Conservation (phyloP, 2,113 vertebrate species). For the Phocoena phocoena region DNA sequence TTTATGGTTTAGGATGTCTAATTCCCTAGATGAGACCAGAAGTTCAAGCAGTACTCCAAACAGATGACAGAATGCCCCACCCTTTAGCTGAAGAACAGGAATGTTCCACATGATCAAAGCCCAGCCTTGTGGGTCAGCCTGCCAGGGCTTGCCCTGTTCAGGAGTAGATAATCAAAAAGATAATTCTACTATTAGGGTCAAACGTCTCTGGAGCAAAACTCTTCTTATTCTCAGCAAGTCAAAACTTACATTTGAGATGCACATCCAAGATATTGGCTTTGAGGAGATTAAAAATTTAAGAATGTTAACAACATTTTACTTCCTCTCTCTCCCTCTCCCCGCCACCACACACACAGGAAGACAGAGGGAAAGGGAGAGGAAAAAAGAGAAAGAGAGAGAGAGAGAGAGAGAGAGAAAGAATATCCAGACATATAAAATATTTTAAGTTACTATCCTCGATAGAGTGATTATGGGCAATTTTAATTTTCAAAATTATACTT, state of each 20-base stretch:
- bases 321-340: not conserved
- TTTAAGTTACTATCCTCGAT: not conserved
- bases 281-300: not conserved
- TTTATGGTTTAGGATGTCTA: not conserved
- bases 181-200: not conserved
- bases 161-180: not conserved
- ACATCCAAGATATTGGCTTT: not conserved
- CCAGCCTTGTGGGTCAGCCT: not conserved
- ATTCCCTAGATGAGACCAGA: not conserved
- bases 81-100: not conserved
- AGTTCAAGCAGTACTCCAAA: not conserved
- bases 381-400: not conserved
- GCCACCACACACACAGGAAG: not conserved
- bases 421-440: not conserved
- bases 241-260: not conserved
- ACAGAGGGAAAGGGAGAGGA: not conserved
- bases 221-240: not conserved
- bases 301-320: not conserved
- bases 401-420: not conserved
- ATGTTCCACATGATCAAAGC: too few relatives aligned
- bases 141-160: not conserved
- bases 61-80: not conserved
- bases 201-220: not conserved
- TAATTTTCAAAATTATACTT: not conserved
- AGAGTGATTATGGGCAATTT: not conserved